A percentile compares a stretch with the other conserved stretches of the same genome.
These are phyloP conservation scores for Tichodroma muraria DNA, from an alignment of 2,113 vertebrate species.

Conservation along the genomic window DNA sequence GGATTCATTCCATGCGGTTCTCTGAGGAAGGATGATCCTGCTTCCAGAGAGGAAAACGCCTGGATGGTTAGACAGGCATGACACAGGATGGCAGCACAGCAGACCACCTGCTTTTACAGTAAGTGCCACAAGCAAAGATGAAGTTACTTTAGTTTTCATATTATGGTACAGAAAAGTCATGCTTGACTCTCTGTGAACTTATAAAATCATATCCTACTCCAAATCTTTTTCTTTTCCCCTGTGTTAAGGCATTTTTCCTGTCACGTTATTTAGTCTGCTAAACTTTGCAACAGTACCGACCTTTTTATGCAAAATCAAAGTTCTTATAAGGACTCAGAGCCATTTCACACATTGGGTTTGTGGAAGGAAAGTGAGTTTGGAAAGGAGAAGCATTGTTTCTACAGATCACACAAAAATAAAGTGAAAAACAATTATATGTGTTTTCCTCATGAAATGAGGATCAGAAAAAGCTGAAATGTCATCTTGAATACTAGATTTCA, in stretches of 20 bases:
- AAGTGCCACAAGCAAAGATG: neutral
- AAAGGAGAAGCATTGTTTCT: neutral
- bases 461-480: neutral
- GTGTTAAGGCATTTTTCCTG: neutral
- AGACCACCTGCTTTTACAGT: neutral
- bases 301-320: neutral
- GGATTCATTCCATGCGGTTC: neutral
- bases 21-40: neutral
- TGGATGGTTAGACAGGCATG: neutral
- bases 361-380: neutral
- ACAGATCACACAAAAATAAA: neutral
- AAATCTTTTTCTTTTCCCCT: neutral
- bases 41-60: neutral
- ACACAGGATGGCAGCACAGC: neutral
- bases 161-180: neutral
- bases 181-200: neutral
- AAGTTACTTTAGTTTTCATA: neutral
- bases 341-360: neutral
- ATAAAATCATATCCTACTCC: neutral
- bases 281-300: neutral
- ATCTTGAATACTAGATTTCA: neutral
- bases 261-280: neutral
- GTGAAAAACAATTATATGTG: neutral
- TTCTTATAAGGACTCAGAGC: neutral
- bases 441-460: neutral